Percentiles rank a stretch among this genome's conserved stretches.
phyloP scores from a whole-genome alignment of 1,140 invertebrate genomes.

The Apis florea region DNA sequence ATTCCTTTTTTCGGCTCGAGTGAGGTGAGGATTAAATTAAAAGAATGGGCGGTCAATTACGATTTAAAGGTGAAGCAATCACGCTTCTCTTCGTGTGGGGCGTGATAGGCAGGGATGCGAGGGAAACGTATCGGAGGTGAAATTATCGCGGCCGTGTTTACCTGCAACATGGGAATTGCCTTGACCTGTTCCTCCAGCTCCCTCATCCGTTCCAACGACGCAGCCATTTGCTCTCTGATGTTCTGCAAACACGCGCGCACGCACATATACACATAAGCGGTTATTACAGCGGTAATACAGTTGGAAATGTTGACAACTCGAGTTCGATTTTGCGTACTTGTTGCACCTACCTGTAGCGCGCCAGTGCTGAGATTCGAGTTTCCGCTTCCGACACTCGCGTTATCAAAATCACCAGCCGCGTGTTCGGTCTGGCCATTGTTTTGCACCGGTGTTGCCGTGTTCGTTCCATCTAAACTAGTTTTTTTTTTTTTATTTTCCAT shows the following conservation, averaged over 20 bases:
- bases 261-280: neutral
- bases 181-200: conserved; percentile 93
- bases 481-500: neutral
- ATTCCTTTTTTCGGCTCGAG: no score
- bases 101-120: neutral
- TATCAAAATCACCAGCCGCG: conserved; percentile 68
- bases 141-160: conserved; percentile 70
- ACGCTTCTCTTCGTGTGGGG: neutral
- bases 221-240: conserved; percentile 88
- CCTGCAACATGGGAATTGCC: conserved; percentile 90
- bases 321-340: conserved; percentile 15
- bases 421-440: conserved; percentile 66
- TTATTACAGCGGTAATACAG: neutral
- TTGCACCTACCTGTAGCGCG: conserved; percentile 72
- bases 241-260: conserved; percentile 74
- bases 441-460: conserved; percentile 61
- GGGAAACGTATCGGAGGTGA: neutral
- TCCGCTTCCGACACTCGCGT: conserved; percentile 74
- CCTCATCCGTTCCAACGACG: conserved; percentile 87
- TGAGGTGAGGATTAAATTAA: neutral
- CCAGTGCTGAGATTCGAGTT: conserved; percentile 76
- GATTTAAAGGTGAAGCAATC: neutral
- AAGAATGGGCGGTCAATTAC: no score
- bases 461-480: conserved; percentile 69
- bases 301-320: neutral